Evolutionary conservation across 92 coral and sea anemone genomes (phyloP).

Genomic region (Plumapathes pennacea): DNA sequence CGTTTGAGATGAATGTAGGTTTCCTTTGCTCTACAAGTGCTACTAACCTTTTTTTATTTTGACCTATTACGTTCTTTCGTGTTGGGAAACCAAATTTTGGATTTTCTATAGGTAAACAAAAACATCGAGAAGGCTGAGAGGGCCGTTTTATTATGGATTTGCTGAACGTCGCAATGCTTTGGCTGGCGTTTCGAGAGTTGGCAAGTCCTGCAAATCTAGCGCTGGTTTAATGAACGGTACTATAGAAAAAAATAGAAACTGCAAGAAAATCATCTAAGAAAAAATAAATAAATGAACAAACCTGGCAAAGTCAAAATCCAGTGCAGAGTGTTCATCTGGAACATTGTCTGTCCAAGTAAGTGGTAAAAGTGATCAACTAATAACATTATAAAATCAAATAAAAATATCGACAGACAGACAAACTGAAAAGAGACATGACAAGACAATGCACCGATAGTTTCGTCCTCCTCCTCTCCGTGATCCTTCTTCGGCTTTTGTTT

Average conservation of each 20-base stretch:
- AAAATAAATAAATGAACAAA: constrained; percentile 1
- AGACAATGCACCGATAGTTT: constrained; percentile 6
- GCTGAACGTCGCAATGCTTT: no score
- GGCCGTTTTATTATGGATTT: no score
- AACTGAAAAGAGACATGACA: not conserved
- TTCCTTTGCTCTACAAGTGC: no score
- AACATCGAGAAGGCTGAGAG: no score
- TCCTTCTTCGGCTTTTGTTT: constrained; percentile 18
- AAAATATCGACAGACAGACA: not conserved
- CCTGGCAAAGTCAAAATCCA: constrained; percentile 78
- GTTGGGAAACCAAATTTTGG: no score
- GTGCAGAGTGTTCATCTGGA: constrained; percentile 33
- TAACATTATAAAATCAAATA: not conserved
- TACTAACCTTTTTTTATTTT: no score
- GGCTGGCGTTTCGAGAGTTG: no score
- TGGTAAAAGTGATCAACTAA: not conserved
- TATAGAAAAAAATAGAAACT: not conserved
- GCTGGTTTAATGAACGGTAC: not conserved
- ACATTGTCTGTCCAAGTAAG: constrained; percentile 27
- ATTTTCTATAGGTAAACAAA: no score
- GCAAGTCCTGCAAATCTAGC: no score
- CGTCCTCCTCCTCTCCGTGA: constrained; percentile 14
- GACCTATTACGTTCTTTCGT: no score
- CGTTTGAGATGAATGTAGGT: no score
- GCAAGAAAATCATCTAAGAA: not conserved